Evolutionary conservation across 2,113 vertebrate species (phyloP), one percentile per base, ranked within the genome.

Genomic region (Alectura lathami): DNA sequence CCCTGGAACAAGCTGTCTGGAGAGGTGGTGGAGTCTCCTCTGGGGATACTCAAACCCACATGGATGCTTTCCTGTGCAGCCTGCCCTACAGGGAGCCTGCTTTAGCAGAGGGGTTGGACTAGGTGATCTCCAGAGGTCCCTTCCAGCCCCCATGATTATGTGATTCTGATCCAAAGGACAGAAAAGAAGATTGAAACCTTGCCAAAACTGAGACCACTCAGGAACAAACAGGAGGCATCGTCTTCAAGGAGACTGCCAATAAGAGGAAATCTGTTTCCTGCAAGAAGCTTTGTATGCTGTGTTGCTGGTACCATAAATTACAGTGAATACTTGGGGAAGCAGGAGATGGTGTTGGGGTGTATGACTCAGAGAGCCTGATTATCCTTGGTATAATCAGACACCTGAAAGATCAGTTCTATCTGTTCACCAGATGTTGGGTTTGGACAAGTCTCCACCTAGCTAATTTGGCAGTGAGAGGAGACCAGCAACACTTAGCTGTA

Each of bases 321-420:
- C 8, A 47, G 32, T 6, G 45, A 62, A 48, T 77, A 42, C 30
- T 27, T 21, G n/a, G 42, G 38, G 38, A 54, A 83, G 72, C 22
- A 86, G n/a, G 42, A 74, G 42, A 21, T 11, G 0, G 5, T 1
- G 0, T 0, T 36, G 75, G 15, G 24, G 15, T 29, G 23, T 8
- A 24, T 7, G 29, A 60, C 50, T 84, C 68, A 78, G 30, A 57
- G 32, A 10, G 9, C 15, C 67, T 56, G 51, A n/a, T 1, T 69
- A 40, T 17, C 14, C 22, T 50, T 0, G 1, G 13, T 59, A 68
- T 69, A 56, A 17, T 13, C 38, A 68, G 78, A 23, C 1, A 45
- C 26, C 11, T 77, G 8, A 29, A 38, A 82, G 24, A 60, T 47
- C 38, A 75, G 10, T 51, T 83, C 70, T 38, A 60, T 22, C 34